Evolutionary conservation across 2,888 invertebrate species (phyloP).

Genomic region (Stegana nigrithorax): DNA sequence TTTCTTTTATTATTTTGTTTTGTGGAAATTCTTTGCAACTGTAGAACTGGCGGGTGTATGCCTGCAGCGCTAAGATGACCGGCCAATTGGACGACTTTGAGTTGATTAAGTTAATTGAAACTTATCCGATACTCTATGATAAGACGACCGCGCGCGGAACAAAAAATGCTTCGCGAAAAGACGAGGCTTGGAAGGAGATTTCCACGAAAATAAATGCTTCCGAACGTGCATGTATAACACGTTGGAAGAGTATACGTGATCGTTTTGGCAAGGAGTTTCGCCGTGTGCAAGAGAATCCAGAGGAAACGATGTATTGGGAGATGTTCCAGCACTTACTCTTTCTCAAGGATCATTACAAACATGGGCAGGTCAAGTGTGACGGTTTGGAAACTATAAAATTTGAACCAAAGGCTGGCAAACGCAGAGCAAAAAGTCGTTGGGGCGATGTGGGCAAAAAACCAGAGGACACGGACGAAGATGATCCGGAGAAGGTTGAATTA

Average conservation of each 20-base stretch:
- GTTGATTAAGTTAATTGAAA: conserved; percentile 50
- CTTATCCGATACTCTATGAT: conserved; percentile 59
- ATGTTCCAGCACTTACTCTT: conserved; percentile 58
- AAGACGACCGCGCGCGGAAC: conserved; percentile 51
- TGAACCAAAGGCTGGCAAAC: conserved; percentile 37
- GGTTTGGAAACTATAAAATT: conserved; percentile 51
- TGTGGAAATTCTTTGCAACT: not conserved
- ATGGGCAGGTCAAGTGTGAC: conserved; percentile 51
- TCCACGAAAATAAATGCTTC: conserved; percentile 53
- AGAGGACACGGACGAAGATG: conserved; percentile 34
- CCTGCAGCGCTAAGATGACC: conserved; percentile 26
- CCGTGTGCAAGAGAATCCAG: conserved; percentile 53
- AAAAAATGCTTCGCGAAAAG: conserved; percentile 51
- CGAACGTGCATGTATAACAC: conserved; percentile 61
- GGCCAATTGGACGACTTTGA: conserved; percentile 48
- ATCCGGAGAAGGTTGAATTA: conserved; percentile 42
- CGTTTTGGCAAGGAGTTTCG: conserved; percentile 62
- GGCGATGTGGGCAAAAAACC: conserved; percentile 22
- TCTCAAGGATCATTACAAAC: conserved; percentile 60
- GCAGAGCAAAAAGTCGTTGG: conserved; percentile 1
- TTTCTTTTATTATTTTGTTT: too few species aligned
- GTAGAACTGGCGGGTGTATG: conserved; percentile 22
- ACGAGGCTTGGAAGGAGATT: conserved; percentile 57
- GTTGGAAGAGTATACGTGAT: conserved; percentile 62
- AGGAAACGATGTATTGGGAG: conserved; percentile 58